A percentile compares a stretch with the other conserved stretches of the same genome.
These are phyloP conservation scores for Auanema sp. DNA, from an alignment of 2,888 invertebrate species.

Conservation along the genomic window DNA sequence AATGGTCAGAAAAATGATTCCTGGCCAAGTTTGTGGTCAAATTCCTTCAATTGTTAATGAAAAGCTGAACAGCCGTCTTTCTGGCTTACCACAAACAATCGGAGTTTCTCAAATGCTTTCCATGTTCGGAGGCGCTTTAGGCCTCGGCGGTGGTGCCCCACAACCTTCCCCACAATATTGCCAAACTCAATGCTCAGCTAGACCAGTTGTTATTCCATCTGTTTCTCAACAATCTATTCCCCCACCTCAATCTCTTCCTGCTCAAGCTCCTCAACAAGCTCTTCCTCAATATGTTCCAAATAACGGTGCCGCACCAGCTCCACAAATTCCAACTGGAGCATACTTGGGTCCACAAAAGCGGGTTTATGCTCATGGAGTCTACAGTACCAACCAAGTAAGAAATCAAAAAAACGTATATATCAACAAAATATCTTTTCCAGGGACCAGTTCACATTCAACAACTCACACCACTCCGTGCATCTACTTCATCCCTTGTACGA, in stretches of 20 bases:
- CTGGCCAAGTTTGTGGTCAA: slow-evolving; percentile 53
- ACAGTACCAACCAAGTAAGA: slow-evolving; percentile 12
- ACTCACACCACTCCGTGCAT: background rate
- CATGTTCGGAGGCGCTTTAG: slow-evolving; percentile 50
- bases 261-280: slow-evolving; percentile 12
- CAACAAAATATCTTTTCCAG: slow-evolving; percentile 13
- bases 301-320: slow-evolving; percentile 28
- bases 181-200: slow-evolving; percentile 24
- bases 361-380: background rate
- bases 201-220: background rate
- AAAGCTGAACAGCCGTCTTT: slow-evolving; percentile 50
- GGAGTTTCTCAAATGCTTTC: slow-evolving; percentile 51
- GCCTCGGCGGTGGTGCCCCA: slow-evolving; percentile 25
- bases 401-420: background rate
- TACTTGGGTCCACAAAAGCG: background rate
- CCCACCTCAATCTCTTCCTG: slow-evolving; percentile 16
- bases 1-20: slow-evolving; percentile 49
- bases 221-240: slow-evolving; percentile 15
- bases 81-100: slow-evolving; percentile 50
- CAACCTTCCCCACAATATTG: slow-evolving; percentile 21
- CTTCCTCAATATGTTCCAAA: slow-evolving; percentile 1
- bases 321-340: slow-evolving; percentile 30
- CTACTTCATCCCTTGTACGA: no score
- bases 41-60: slow-evolving; percentile 54
- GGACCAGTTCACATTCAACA: background rate